Evolutionary conservation across 2,888 invertebrate genomes (phyloP).

Genomic region (Ischnus inquisitorius): DNA sequence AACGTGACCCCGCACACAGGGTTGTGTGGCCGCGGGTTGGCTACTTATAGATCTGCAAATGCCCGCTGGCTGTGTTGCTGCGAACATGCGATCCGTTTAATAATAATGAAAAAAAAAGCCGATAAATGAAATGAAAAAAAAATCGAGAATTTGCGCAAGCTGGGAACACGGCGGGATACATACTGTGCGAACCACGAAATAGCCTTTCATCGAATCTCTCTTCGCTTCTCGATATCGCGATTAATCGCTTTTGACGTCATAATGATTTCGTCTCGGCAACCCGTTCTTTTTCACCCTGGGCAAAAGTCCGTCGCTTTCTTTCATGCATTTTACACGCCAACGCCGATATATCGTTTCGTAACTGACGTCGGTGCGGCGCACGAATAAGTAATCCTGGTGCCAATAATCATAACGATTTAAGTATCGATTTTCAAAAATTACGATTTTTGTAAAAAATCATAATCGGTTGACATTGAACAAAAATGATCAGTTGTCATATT

Average conservation of each 20-base stretch:
- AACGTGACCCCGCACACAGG: neutral
- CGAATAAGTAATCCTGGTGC: neutral
- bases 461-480: too few species aligned
- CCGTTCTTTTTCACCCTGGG: too few species aligned
- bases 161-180: neutral
- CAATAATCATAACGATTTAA: neutral
- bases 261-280: too few species aligned
- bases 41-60: conserved; percentile 12
- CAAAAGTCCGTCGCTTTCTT: too few species aligned
- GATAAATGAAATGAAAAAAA: neutral
- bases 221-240: too few species aligned
- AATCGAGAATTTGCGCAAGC: neutral
- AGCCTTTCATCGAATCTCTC: neutral
- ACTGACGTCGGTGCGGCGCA: neutral
- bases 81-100: conserved; percentile 2
- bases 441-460: too few species aligned
- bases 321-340: too few species aligned
- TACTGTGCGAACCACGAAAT: neutral
- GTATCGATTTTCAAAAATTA: neutral
- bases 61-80: neutral
- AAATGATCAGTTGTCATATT: too few species aligned
- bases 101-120: neutral
- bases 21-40: neutral
- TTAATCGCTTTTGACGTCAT: too few species aligned
- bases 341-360: neutral